Percentiles rank a stretch among this genome's conserved stretches.
phyloP scores from a whole-genome alignment of 2,888 invertebrate species.

The Doris montereyensis region DNA sequence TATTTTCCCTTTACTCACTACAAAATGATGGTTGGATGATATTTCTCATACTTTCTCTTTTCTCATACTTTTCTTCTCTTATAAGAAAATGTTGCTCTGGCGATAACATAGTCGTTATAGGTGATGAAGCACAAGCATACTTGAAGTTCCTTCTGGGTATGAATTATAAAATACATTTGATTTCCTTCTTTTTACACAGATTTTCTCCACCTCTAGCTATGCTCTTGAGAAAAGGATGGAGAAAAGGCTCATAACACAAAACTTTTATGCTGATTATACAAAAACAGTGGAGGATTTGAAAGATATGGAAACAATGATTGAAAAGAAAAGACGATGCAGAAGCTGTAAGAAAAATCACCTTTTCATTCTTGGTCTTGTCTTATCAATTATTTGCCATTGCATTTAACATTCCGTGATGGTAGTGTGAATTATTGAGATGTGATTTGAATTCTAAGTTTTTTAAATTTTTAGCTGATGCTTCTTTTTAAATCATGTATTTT shows the following conservation, averaged over 20 bases:
- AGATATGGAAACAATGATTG: constrained; percentile 53
- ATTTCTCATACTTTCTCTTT: no score
- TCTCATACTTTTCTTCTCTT: no score
- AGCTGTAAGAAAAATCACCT: constrained; percentile 47
- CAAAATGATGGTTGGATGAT: no score
- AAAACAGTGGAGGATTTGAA: constrained; percentile 56
- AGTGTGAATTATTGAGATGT: no score
- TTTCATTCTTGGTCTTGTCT: constrained; percentile 16
- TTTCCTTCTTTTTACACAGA: constrained; percentile 44
- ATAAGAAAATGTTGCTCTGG: background rate
- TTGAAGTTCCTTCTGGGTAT: background rate
- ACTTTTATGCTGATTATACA: constrained; percentile 53
- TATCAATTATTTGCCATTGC: no score
- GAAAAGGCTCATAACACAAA: constrained; percentile 51
- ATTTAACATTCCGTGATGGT: no score
- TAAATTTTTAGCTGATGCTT: no score
- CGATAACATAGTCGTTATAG: background rate
- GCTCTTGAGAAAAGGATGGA: constrained; percentile 55
- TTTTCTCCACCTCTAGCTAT: constrained; percentile 53
- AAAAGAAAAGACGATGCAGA: constrained; percentile 57
- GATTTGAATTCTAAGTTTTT: no score
- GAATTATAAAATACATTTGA: background rate
- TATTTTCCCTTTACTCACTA: no score
- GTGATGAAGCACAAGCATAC: background rate
- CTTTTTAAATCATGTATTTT: no score